phyloP scores from a whole-genome alignment of 2,888 invertebrate genomes.

The Torymus texanus region DNA sequence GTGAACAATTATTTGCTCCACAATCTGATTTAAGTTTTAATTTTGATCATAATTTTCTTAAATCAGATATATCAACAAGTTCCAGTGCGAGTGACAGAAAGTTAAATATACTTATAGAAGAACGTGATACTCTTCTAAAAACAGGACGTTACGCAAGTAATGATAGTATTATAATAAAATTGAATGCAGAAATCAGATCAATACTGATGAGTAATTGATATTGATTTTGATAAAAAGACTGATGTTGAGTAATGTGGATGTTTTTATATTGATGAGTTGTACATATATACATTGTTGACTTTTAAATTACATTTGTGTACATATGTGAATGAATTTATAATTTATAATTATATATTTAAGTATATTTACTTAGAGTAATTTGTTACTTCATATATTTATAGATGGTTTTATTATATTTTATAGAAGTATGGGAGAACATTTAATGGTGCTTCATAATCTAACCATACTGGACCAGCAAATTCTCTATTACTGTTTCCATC shows the following conservation, averaged over 20 bases:
- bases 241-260: background rate
- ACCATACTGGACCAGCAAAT: constrained; percentile 79
- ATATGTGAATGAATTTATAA: constrained; percentile 21
- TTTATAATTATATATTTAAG: background rate
- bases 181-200: constrained; percentile 77
- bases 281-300: constrained; percentile 28
- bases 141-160: constrained; percentile 76
- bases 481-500: constrained; percentile 76
- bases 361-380: background rate
- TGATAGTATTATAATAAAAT: constrained; percentile 75
- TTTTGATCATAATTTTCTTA: constrained; percentile 56
- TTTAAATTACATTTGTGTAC: constrained; percentile 31
- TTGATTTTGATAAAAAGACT: background rate
- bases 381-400: no score
- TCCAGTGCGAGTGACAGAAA: constrained; percentile 75
- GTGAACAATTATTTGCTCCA: constrained; percentile 58
- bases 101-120: constrained; percentile 75
- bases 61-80: constrained; percentile 59
- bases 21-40: constrained; percentile 57
- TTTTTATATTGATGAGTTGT: constrained; percentile 36
- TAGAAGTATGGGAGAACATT: constrained; percentile 83
- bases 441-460: constrained; percentile 83
- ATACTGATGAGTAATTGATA: constrained; percentile 73
- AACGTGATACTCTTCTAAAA: constrained; percentile 76
- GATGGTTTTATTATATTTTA: constrained; percentile 50